Evolutionary conservation across 2,888 invertebrate genomes (phyloP), one percentile per base, ranked within the genome.

Genomic region (Sminthurinus aureus): DNA sequence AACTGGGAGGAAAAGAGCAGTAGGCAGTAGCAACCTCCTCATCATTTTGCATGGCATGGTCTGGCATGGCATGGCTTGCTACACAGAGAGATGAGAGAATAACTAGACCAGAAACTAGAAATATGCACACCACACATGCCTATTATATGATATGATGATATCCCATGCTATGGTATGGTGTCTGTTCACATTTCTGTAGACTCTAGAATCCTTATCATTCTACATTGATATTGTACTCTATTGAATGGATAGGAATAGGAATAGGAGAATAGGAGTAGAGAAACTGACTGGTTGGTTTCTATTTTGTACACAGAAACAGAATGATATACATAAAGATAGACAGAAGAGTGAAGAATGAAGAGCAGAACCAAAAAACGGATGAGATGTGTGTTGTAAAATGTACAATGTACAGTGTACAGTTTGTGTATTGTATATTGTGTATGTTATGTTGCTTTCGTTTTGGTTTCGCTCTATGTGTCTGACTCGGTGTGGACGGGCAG

Each of bases 401-500:
- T 38, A 38, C 38, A 38, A 38, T 69, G 2, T 11, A 12, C 12
- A 20, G 38, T 38, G 38, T 38, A 38, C 3, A 69, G 69, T n/a
- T 11, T 13, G 20, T 24, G 69, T 4, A n/a, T n/a, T n/a, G n/a
- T n/a, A n/a, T n/a, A n/a, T n/a, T 69, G 13, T 11, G 20, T 6
- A 20, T 69, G 22, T n/a, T 69, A 11, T 69, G 9, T 69, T 66
- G 20, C 58, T 58, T 58, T 58, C 4, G 58, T 58, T 58, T 58
- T 58, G 58, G 58, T 58, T 58, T 58, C 18, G 58, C 58, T 58
- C 58, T 6, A 13, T 58, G 13, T 18, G 13, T 58, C 58, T 58
- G 58, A 18, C 18, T 58, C 22, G 78, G 78, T 66, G 78, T 26
- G 78, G 78, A 66, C 78, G 78, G 66, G 66, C 11, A 66, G 78